Percentiles rank a stretch among this genome's conserved stretches.
Conservation (phyloP, 2,113 vertebrate genomes). For the Eonycteris spelaea region DNA sequence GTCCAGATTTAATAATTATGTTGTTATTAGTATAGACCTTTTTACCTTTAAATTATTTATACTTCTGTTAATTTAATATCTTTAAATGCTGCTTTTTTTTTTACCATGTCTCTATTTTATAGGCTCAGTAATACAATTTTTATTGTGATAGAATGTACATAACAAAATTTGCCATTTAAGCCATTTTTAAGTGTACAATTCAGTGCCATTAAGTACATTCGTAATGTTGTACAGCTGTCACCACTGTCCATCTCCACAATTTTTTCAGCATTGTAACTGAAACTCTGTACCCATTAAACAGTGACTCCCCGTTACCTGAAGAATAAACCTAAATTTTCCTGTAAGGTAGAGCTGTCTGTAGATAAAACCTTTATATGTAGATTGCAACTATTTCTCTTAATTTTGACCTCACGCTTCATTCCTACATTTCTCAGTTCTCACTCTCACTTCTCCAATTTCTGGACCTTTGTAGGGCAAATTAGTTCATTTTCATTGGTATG, state of each 20-base stretch:
- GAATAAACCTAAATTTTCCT: neutral
- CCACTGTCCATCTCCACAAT: neutral
- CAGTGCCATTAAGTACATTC: neutral
- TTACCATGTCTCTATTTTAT: neutral
- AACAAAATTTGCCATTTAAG: neutral
- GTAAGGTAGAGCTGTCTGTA: neutral
- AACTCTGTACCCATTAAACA: neutral
- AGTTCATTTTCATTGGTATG: neutral
- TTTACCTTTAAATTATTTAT: neutral
- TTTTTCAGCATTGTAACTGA: neutral
- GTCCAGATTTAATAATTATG: neutral
- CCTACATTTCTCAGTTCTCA: neutral
- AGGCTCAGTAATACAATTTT: neutral
- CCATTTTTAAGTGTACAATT: neutral
- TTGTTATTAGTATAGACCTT: neutral
- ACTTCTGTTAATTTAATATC: neutral
- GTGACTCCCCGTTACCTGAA: neutral
- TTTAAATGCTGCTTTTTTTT: neutral
- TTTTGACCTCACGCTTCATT: neutral
- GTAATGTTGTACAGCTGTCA: neutral
- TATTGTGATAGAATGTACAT: neutral
- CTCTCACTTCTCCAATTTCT: neutral
- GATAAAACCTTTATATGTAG: neutral
- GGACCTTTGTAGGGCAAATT: neutral
- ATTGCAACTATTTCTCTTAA: neutral